Evolutionary conservation across 2,113 vertebrate genomes (phyloP), one percentile per base, ranked within the genome.

Genomic region (Chaetops frenatus): DNA sequence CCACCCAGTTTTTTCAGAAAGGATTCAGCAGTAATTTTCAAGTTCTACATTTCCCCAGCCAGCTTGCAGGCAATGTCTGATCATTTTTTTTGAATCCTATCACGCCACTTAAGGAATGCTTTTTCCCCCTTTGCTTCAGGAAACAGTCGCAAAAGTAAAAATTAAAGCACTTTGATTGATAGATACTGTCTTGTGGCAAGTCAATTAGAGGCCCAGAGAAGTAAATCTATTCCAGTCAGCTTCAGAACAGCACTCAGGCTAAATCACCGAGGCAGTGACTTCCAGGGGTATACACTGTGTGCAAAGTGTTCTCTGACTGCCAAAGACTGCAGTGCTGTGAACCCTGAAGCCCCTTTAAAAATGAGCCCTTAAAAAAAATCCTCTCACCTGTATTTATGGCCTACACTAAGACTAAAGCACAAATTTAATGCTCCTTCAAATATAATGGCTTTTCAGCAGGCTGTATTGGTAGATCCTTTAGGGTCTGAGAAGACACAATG

Each of bases 211-310:
- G n/a, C 33, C 47, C 44, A 86, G 78, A 65, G 31, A 61, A 88
- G 50, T 53, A 82, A 69, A 78, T 72, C 74, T 51, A 11, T 56
- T 90, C 27, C 25, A 40, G n/a, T 53, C 45, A 70, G 64, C 38
- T 87, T 83, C 54, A 73, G 67, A 67, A 6, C 3, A 11, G 60
- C 60, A 19, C 18, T 70, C 8, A 9, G 71, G 22, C 36, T 76
- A 67, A 45, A 65, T 73, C 7, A 8, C 20, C 0, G 0, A 60
- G 27, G 24, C 11, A 27, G 11, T 64, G 4, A 2, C n/a, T 94
- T 92, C 36, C 40, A 86, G 54, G 24, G 29, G 5, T 18, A 13
- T 33, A 50, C 22, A 12, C 15, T 31, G 21, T 27, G 27, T 48
- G 36, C 48, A 31, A 18, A 66, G 18, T 31, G n/a, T 53, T 80